Evolutionary conservation across 2,113 vertebrate genomes (phyloP).

Genomic region (Tichodroma muraria): DNA sequence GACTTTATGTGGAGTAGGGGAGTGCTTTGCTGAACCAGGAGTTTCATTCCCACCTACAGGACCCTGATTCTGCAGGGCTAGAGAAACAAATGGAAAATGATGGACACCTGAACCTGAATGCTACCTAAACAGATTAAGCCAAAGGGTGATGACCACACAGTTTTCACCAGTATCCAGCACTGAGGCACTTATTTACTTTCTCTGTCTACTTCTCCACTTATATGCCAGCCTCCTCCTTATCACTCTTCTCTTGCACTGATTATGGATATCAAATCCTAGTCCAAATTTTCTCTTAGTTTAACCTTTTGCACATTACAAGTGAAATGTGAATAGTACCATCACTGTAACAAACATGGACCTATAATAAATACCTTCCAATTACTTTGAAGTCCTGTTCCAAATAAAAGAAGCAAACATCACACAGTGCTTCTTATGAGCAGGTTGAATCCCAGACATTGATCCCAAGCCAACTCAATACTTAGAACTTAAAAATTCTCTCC

Average conservation of each 20-base stretch:
- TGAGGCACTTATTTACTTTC: not conserved
- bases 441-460: not conserved
- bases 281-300: not conserved
- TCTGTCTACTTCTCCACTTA: not conserved
- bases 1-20: not conserved
- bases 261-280: not conserved
- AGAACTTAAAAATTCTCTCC: not conserved
- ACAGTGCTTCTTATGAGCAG: not conserved
- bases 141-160: not conserved
- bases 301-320: not conserved
- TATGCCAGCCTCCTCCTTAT: not conserved
- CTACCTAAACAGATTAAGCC: not conserved
- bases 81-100: not conserved
- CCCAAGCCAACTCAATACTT: not conserved
- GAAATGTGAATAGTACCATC: not conserved
- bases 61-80: not conserved
- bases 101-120: not conserved
- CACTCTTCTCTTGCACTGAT: not conserved
- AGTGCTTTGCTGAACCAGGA: not conserved
- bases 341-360: not conserved
- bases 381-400: not conserved
- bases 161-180: not conserved
- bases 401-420: not conserved
- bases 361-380: not conserved
- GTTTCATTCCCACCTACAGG: not conserved